Evolutionary conservation across 1,140 invertebrate genomes (phyloP).

Genomic region (Drosophila rhopaloa): DNA sequence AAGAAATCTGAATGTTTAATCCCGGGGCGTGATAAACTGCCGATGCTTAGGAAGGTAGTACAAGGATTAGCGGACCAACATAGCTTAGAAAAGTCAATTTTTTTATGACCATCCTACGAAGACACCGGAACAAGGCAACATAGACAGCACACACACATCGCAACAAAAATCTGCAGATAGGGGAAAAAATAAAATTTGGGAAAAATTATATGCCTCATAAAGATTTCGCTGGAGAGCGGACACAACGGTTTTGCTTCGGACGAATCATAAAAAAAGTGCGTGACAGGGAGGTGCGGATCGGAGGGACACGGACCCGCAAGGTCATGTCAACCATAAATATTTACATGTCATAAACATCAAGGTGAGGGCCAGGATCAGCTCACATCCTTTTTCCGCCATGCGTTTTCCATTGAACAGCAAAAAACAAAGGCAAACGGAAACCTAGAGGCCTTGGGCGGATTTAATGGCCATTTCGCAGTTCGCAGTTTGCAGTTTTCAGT

Average conservation of each 20-base stretch:
- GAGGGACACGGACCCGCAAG: slow-evolving; percentile 49
- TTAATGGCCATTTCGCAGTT: slow-evolving; percentile 46
- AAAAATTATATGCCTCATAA: slow-evolving; percentile 75
- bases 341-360: slow-evolving; percentile 81
- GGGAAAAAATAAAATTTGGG: slow-evolving; percentile 60
- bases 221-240: slow-evolving; percentile 57
- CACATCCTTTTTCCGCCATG: slow-evolving; percentile 76
- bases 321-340: slow-evolving; percentile 81
- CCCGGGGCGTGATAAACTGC: slow-evolving; percentile 57
- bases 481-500: slow-evolving; percentile 11
- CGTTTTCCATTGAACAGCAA: slow-evolving; percentile 73
- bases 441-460: slow-evolving; percentile 47
- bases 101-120: slow-evolving; percentile 63
- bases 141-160: slow-evolving; percentile 9
- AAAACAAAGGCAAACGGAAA: slow-evolving; percentile 38
- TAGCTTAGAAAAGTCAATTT: slow-evolving; percentile 77
- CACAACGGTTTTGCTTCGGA: slow-evolving; percentile 52
- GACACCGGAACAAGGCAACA: slow-evolving; percentile 60
- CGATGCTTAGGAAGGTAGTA: slow-evolving; percentile 32
- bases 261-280: slow-evolving; percentile 73
- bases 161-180: slow-evolving; percentile 26
- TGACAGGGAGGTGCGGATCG: slow-evolving; percentile 20
- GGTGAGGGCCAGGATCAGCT: slow-evolving; percentile 52
- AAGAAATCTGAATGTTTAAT: slow-evolving; percentile 32
- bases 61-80: slow-evolving; percentile 37